Evolutionary conservation across 2,797 vertebrate species (phyloP).

Genomic region (Paramormyrops hopkinsi): DNA sequence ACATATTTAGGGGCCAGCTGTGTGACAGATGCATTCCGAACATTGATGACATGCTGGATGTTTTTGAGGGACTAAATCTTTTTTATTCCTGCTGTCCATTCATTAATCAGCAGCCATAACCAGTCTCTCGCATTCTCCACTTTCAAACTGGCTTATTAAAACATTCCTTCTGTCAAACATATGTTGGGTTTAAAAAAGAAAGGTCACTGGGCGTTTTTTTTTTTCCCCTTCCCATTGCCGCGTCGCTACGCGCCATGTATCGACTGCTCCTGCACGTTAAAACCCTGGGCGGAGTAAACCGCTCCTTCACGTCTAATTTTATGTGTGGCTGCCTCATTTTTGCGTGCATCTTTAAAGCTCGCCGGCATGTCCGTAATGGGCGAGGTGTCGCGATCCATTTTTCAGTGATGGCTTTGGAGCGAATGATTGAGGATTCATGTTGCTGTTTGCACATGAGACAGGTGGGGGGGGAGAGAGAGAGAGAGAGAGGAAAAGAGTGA

Average conservation of each 20-base stretch:
- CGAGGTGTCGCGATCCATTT: not conserved
- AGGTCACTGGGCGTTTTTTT: constrained; percentile 2
- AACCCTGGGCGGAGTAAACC: not conserved
- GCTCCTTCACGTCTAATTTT: constrained; percentile 11
- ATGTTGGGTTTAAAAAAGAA: not conserved
- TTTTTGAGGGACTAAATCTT: not conserved
- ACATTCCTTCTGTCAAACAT: not conserved
- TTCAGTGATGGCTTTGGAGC: not conserved
- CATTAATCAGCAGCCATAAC: not conserved
- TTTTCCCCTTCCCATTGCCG: not conserved
- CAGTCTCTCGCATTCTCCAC: not conserved
- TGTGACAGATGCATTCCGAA: not conserved
- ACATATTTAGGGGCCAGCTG: not conserved
- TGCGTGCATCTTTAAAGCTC: not conserved
- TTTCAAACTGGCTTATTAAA: constrained; percentile 3
- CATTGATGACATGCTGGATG: not conserved
- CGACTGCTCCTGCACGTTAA: not conserved
- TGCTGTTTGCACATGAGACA: constrained; percentile 1
- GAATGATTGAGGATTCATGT: not conserved
- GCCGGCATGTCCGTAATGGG: not conserved
- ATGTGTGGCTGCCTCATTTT: not conserved
- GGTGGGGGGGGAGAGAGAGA: not conserved
- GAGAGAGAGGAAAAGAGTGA: not conserved
- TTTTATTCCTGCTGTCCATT: not conserved
- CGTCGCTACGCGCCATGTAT: not conserved